Evolutionary conservation across 2,113 vertebrate species (phyloP), one percentile per base, ranked within the genome.

Genomic region (Geococcyx californianus): DNA sequence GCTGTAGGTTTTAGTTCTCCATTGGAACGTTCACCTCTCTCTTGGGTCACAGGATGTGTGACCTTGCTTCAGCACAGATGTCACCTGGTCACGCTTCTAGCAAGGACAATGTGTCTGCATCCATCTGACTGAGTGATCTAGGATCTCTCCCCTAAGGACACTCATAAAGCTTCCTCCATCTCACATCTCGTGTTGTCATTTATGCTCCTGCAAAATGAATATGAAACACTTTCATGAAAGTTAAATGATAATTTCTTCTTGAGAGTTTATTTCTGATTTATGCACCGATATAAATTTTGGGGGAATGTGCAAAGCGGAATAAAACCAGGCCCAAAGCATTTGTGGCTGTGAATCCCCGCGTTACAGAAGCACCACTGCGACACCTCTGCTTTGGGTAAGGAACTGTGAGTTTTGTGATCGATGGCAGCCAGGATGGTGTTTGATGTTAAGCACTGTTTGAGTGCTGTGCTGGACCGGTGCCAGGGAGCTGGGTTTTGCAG

Each of bases 271-370:
- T 82, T 83, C 72, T 90, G 75, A 60, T 88, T 75, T 79, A 70
- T 47, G 49, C 47, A 29, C 44, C 29, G 78, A n/a, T 56, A 33
- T 2, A 73, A 92, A 69, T 69, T 36, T 72, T 31, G 42, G 40
- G 72, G 49, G 49, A 83, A 64, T 11, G 40, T 29, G 75, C 26
- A 83, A 59, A 92, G 76, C 76, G 29, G 76, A 66, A 40, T 26
- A 36, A 54, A 74, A 52, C 11, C 42, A 34, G 23, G n/a, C 34
- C 47, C 1, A 0, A 19, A 62, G 62, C 0, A 0, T 28, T 36
- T 17, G 56, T 28, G 52, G 72, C 45, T 80, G 67, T 8, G 49
- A 64, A 28, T 44, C 16, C 44, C 26, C 6, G 1, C 8, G 23
- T 64, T 21, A 31, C 34, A 45, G 38, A 40, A 78, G 26, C 45